Conservation (phyloP, 2,888 invertebrate species). For the Julus scandinavius region DNA sequence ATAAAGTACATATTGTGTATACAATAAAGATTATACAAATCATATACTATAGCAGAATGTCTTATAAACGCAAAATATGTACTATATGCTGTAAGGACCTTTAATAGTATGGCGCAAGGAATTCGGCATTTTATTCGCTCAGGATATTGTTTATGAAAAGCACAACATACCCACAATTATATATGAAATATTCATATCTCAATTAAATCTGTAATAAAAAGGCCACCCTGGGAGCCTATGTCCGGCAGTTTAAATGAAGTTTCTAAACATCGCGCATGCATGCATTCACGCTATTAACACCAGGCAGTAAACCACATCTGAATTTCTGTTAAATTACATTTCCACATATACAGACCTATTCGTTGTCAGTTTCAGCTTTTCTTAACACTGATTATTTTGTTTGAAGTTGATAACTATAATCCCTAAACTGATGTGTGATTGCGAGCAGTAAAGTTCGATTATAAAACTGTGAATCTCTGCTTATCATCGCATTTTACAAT, state of each 20-base stretch:
- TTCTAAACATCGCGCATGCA: neutral
- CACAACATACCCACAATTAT: neutral
- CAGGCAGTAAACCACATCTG: neutral
- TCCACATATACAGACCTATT: neutral
- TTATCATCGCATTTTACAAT: neutral
- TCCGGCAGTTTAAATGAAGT: neutral
- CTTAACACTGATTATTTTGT: neutral
- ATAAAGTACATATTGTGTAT: too few relatives aligned
- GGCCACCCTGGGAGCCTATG: neutral
- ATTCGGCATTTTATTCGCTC: neutral
- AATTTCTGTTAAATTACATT: neutral
- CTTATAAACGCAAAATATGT: too few relatives aligned
- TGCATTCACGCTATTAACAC: neutral
- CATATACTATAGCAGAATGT: too few relatives aligned
- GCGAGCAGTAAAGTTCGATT: neutral
- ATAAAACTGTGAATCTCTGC: neutral
- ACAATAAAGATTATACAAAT: too few relatives aligned
- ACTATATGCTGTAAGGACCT: too few relatives aligned
- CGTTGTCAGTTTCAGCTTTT: neutral
- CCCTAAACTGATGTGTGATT: neutral
- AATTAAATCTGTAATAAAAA: neutral
- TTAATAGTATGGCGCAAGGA: too few relatives aligned
- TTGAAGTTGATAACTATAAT: neutral
- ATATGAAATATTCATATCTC: conserved; percentile 18
- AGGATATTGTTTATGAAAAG: neutral